Percentiles rank a stretch among this genome's conserved stretches.
Evolutionary conservation across 2,888 invertebrate species (phyloP).

Genomic region (Alcis repandata): DNA sequence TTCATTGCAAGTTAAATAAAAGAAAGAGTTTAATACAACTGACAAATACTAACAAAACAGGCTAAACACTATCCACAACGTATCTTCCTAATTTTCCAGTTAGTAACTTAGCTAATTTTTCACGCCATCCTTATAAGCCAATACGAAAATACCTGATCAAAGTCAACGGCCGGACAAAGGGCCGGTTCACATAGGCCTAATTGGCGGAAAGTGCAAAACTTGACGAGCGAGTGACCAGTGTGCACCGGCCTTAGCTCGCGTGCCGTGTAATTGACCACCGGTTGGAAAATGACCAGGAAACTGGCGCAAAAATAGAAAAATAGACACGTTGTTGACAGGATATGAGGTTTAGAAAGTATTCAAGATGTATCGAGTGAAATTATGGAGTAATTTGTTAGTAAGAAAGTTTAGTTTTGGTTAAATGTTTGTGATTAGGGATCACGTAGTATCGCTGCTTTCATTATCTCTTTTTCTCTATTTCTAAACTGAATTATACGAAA

Average conservation of each 20-base stretch:
- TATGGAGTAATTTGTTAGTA: background rate
- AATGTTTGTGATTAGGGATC: too few relatives aligned
- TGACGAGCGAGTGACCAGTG: slow-evolving; percentile 52
- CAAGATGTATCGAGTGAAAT: background rate
- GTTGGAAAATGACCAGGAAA: slow-evolving; percentile 60
- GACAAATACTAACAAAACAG: too few relatives aligned
- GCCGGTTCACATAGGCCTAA: slow-evolving; percentile 62
- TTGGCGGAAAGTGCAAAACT: slow-evolving; percentile 63
- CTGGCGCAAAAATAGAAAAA: slow-evolving; percentile 47
- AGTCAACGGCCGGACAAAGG: slow-evolving; percentile 59
- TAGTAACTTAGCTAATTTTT: slow-evolving; percentile 6
- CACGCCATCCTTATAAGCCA: slow-evolving; percentile 34
- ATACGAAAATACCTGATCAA: slow-evolving; percentile 55
- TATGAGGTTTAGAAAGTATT: background rate
- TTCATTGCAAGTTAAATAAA: too few relatives aligned
- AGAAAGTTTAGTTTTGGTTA: too few relatives aligned
- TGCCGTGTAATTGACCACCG: slow-evolving; percentile 53
- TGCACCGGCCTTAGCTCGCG: slow-evolving; percentile 43
- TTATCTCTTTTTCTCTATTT: too few relatives aligned
- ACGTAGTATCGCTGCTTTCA: too few relatives aligned
- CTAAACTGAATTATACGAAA: too few relatives aligned
- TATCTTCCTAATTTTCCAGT: slow-evolving; percentile 1
- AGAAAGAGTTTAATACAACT: too few relatives aligned
- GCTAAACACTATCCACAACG: too few relatives aligned
- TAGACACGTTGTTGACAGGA: background rate